Conservation (phyloP, 2,797 vertebrate species). For the Esox lucius region DNA sequence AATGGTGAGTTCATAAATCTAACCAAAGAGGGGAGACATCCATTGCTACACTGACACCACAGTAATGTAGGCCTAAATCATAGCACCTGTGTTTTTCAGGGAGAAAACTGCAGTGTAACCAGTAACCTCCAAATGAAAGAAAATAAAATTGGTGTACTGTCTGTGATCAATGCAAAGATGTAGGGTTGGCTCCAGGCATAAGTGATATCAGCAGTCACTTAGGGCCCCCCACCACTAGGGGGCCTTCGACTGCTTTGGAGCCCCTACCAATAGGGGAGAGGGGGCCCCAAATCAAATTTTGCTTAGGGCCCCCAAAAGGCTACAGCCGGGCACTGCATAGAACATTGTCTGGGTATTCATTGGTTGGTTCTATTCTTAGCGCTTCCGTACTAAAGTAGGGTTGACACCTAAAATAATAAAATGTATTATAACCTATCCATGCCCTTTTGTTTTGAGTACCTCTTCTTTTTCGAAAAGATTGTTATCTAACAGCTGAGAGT, state of each 20-base stretch:
- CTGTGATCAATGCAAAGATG: background rate
- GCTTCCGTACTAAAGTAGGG: background rate
- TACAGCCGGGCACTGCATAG: background rate
- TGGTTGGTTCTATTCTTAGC: background rate
- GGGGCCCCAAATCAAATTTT: no score
- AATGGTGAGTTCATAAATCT: slow-evolving; percentile 39
- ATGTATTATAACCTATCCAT: slow-evolving; percentile 3
- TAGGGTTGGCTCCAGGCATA: slow-evolving; percentile 5
- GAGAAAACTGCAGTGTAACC: background rate
- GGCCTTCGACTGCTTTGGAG: no score
- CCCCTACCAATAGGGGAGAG: no score
- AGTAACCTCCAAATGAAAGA: slow-evolving; percentile 8
- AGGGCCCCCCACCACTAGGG: no score
- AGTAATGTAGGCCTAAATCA: slow-evolving; percentile 5
- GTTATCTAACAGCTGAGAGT: background rate
- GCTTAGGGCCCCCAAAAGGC: no score
- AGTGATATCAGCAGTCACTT: no score
- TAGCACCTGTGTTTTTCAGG: background rate
- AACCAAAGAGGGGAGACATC: slow-evolving; percentile 12
- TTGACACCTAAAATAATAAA: slow-evolving; percentile 30
- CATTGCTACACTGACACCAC: background rate
- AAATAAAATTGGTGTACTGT: background rate
- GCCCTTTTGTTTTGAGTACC: background rate
- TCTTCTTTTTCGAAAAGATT: background rate
- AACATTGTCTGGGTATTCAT: background rate